Evolutionary conservation across 1,140 invertebrate genomes (phyloP).

Genomic region (Coelopa frigida): DNA sequence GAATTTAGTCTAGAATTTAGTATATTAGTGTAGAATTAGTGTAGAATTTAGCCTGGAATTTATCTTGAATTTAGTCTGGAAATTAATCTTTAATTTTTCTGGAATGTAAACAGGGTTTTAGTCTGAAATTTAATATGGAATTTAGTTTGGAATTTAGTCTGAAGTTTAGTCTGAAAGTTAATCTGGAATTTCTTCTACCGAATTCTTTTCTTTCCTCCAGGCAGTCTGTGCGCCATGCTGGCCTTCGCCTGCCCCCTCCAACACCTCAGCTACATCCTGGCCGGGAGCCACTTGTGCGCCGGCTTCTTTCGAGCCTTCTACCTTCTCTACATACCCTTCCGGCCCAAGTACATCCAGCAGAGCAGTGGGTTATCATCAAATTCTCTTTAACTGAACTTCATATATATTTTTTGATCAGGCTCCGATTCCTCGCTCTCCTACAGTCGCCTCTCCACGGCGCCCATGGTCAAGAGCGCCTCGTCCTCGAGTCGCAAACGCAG

Average conservation of each 20-base stretch:
- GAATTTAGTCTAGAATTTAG: too few relatives aligned
- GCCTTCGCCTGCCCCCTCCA: constrained; percentile 58
- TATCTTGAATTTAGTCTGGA: constrained; percentile 3
- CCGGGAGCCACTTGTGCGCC: constrained; percentile 32
- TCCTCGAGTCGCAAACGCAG: constrained; percentile 26
- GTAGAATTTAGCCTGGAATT: too few relatives aligned
- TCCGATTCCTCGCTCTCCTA: constrained; percentile 32
- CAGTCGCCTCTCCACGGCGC: constrained; percentile 36
- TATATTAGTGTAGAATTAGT: too few relatives aligned
- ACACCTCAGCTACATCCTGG: constrained; percentile 37
- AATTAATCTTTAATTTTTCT: too few relatives aligned
- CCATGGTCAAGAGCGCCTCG: constrained; percentile 21
- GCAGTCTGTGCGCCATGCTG: constrained; percentile 57
- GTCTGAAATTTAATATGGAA: too few relatives aligned
- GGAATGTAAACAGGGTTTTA: too few relatives aligned
- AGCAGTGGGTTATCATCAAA: constrained; percentile 25
- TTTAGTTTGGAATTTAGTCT: too few relatives aligned
- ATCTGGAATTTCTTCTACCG: too few relatives aligned
- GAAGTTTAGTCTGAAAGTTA: too few relatives aligned
- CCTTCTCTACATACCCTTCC: constrained; percentile 31
- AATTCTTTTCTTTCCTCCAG: constrained; percentile 41
- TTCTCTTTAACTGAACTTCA: not conserved
- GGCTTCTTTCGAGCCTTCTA: constrained; percentile 34
- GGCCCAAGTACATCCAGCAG: constrained; percentile 38
- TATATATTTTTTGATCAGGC: constrained; percentile 9